Conservation (phyloP, 2,888 invertebrate genomes). For the Sicus ferrugineus region DNA sequence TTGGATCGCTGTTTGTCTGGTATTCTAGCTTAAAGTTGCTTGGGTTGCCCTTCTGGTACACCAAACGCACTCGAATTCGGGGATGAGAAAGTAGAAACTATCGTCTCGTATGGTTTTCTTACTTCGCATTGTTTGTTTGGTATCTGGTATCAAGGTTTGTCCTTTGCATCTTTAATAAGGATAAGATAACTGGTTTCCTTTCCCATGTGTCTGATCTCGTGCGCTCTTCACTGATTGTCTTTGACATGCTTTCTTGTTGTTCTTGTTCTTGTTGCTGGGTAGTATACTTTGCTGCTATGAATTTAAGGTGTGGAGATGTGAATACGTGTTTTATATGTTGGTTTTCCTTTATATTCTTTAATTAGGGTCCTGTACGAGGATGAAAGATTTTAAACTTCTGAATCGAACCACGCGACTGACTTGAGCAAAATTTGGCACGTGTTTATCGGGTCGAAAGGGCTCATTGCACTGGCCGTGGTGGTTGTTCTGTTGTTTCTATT, state of each 20-base stretch:
- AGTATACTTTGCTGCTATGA: not conserved
- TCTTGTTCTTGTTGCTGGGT: not conserved
- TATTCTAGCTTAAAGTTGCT: not conserved
- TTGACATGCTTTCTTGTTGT: not conserved
- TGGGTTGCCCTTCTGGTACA: not conserved
- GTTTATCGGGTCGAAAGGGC: too few species aligned
- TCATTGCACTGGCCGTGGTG: too few species aligned
- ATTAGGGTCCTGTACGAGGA: constrained; percentile 28
- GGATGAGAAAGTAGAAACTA: constrained; percentile 16
- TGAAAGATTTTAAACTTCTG: not conserved
- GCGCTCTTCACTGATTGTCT: not conserved
- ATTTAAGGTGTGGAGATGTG: not conserved
- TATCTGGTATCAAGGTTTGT: constrained; percentile 23
- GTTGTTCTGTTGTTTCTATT: too few species aligned
- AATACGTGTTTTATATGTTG: too few species aligned
- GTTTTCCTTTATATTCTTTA: constrained; percentile 1
- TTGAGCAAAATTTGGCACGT: constrained; percentile 4
- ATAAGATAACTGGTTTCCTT: constrained; percentile 29
- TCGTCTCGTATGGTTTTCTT: constrained; percentile 13
- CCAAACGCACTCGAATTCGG: not conserved
- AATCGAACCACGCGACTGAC: not conserved
- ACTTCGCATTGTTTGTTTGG: constrained; percentile 6
- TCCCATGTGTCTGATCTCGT: constrained; percentile 13
- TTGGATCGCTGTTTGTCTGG: not conserved
- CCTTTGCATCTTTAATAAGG: constrained; percentile 23